These are phyloP conservation scores for Corythoichthys intestinalis DNA, from an alignment of 2,113 vertebrate genomes.

Conservation along the genomic window DNA sequence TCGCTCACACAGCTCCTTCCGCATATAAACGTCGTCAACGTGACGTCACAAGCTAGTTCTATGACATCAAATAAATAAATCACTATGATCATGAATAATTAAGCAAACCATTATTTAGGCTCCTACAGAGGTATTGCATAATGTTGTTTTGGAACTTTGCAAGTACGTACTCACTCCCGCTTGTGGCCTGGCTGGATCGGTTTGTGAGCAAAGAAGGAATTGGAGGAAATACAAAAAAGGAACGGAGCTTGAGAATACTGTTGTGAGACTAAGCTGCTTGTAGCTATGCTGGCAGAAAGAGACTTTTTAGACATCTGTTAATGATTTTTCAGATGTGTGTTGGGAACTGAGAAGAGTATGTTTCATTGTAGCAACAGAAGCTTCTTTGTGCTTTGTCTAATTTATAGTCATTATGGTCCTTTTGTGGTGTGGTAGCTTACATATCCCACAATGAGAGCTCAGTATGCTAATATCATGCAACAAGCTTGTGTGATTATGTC, in stretches of 20 bases:
- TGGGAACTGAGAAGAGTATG: constrained; percentile 53
- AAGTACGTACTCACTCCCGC: constrained; percentile 22
- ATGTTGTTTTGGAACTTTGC: constrained; percentile 3
- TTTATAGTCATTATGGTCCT: constrained; percentile 59
- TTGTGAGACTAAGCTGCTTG: constrained; percentile 28
- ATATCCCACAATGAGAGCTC: background rate
- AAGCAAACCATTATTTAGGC: background rate
- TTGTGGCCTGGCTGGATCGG: constrained; percentile 19
- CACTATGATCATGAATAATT: too few species aligned
- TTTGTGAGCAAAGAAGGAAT: constrained; percentile 10
- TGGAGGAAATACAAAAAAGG: constrained; percentile 25
- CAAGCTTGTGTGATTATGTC: background rate
- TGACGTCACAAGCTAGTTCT: too few species aligned
- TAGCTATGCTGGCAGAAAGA: constrained; percentile 48
- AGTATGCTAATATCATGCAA: constrained; percentile 4
- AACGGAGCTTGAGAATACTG: constrained; percentile 27
- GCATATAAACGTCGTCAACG: too few species aligned
- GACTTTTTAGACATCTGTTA: constrained; percentile 70
- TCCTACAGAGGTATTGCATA: constrained; percentile 3
- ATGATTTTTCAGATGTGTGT: constrained; percentile 70
- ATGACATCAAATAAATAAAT: too few species aligned
- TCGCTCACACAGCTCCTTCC: too few species aligned
- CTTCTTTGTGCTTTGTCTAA: constrained; percentile 72
- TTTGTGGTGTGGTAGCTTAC: constrained; percentile 36
- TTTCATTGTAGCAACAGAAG: constrained; percentile 72